A percentile compares a stretch with the other conserved stretches of the same genome.
Evolutionary conservation across 2,797 vertebrate species (phyloP).

Genomic region (Poecilia picta): DNA sequence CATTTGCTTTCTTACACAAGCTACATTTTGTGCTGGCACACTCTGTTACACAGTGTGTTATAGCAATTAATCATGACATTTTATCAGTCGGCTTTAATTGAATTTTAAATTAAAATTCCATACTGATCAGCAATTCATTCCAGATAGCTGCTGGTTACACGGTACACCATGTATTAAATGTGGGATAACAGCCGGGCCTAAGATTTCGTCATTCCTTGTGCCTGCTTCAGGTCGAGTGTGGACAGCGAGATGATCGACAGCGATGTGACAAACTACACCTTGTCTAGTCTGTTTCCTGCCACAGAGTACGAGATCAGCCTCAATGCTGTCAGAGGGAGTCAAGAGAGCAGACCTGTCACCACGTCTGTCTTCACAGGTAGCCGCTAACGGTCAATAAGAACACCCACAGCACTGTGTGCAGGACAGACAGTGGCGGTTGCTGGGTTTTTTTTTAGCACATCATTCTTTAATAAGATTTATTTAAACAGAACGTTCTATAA

Average conservation of each 20-base stretch:
- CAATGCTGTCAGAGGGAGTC: conserved; percentile 87
- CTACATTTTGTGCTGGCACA: conserved; percentile 19
- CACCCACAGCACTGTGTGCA: not conserved
- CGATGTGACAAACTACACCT: conserved; percentile 85
- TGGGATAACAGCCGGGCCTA: not conserved
- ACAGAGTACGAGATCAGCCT: conserved; percentile 91
- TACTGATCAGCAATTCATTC: conserved; percentile 35
- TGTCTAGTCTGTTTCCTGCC: conserved; percentile 89
- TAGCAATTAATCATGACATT: conserved; percentile 56
- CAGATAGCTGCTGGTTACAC: not conserved
- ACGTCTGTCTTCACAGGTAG: conserved; percentile 76
- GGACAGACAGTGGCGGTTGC: not conserved
- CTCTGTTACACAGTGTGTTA: conserved; percentile 14
- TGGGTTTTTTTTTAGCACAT: not conserved
- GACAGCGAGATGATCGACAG: conserved; percentile 90
- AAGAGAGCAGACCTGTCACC: conserved; percentile 88
- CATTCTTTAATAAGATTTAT: not conserved
- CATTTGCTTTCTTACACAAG: conserved; percentile 47
- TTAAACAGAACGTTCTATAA: not conserved
- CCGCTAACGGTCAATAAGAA: not conserved
- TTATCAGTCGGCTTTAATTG: conserved; percentile 49
- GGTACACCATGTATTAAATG: not conserved
- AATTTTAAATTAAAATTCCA: conserved; percentile 52
- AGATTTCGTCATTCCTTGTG: conserved; percentile 5
- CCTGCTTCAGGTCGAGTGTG: conserved; percentile 83